phyloP scores from a whole-genome alignment of 1,140 invertebrate genomes.

The Drosophila subpulchrella region DNA sequence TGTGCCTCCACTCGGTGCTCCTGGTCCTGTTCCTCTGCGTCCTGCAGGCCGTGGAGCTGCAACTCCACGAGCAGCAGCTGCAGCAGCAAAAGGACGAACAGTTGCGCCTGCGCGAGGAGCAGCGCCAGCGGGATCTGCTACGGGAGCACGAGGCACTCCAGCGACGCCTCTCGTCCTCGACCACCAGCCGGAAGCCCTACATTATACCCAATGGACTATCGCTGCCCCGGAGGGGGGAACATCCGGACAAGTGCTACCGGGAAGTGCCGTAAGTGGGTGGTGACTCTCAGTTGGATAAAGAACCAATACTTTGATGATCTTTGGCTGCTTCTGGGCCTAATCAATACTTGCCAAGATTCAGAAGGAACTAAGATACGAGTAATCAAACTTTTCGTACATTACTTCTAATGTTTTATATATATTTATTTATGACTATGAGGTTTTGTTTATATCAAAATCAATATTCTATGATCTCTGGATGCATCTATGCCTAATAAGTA shows the following conservation, averaged over 20 bases:
- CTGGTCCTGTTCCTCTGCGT: constrained; percentile 56
- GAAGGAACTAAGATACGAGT: too few relatives aligned
- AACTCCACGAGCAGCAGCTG: constrained; percentile 65
- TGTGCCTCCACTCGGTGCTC: constrained; percentile 45
- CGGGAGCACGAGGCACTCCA: constrained; percentile 53
- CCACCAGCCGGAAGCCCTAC: constrained; percentile 65
- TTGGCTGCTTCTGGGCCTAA: too few relatives aligned
- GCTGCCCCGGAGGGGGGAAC: constrained; percentile 59
- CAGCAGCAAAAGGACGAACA: constrained; percentile 65
- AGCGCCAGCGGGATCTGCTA: constrained; percentile 48
- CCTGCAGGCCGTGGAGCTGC: constrained; percentile 57
- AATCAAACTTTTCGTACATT: too few relatives aligned
- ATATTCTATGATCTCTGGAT: too few relatives aligned
- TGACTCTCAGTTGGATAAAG: too few relatives aligned
- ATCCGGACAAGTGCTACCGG: constrained; percentile 71
- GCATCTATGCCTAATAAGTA: too few relatives aligned
- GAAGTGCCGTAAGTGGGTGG: constrained; percentile 78
- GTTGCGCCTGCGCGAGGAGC: constrained; percentile 45
- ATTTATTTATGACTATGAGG: too few relatives aligned
- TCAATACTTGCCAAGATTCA: too few relatives aligned
- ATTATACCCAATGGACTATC: constrained; percentile 70
- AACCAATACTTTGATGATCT: too few relatives aligned
- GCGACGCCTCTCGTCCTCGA: constrained; percentile 61
- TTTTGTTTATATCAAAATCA: too few relatives aligned
- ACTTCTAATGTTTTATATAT: too few relatives aligned